These are phyloP conservation scores for Chrysolina haemoptera DNA, from an alignment of 2,888 invertebrate species.

Conservation along the genomic window DNA sequence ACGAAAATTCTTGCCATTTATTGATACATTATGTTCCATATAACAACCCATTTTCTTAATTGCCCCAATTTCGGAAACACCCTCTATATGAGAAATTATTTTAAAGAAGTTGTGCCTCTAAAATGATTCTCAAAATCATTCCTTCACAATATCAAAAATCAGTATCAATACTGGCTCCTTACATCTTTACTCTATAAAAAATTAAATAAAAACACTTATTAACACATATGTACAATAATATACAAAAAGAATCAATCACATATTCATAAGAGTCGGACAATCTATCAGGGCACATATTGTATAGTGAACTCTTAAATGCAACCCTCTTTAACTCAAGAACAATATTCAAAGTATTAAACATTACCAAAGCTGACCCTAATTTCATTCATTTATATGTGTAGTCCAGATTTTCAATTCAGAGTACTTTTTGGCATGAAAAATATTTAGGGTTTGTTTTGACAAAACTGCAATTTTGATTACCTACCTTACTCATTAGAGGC, in stretches of 20 bases:
- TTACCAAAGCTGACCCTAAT: too few species aligned
- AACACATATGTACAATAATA: constrained; percentile 63
- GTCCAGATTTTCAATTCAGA: too few species aligned
- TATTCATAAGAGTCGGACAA: constrained; percentile 41
- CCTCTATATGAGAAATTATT: constrained; percentile 36
- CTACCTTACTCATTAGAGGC: background rate
- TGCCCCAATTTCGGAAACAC: too few species aligned
- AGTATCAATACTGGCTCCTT: constrained; percentile 54
- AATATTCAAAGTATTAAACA: background rate
- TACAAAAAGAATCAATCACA: constrained; percentile 56
- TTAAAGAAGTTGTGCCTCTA: constrained; percentile 44
- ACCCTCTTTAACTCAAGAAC: background rate
- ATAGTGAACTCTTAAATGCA: background rate
- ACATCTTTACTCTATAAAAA: constrained; percentile 59
- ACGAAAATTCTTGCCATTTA: too few species aligned
- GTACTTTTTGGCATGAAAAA: too few species aligned
- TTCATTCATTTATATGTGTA: too few species aligned
- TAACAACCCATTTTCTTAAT: too few species aligned
- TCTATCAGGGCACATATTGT: background rate
- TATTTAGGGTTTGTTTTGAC: too few species aligned
- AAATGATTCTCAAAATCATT: constrained; percentile 43
- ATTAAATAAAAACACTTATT: constrained; percentile 59
- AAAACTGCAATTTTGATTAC: too few species aligned
- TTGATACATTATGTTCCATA: too few species aligned
- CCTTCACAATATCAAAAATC: constrained; percentile 36